phyloP scores from a whole-genome alignment of 2,113 vertebrate genomes.

The Ceratotherium simum region DNA sequence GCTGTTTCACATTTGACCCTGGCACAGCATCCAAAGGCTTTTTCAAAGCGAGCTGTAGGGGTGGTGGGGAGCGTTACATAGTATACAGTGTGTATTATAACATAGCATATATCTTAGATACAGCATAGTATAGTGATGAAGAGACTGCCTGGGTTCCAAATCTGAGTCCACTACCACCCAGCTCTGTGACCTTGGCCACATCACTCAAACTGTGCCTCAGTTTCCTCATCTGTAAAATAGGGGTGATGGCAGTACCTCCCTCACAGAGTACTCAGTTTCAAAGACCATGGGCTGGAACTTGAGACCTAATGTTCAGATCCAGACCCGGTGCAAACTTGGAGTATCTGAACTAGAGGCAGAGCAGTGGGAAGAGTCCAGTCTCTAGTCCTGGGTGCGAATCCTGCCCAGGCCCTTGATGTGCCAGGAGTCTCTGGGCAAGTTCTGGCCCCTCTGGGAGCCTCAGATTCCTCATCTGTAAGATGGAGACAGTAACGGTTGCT shows the following conservation, averaged over 20 bases:
- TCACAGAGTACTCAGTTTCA: not conserved
- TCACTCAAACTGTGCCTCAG: not conserved
- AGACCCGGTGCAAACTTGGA: rapidly evolving
- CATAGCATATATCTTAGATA: rapidly evolving
- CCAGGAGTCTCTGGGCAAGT: not conserved
- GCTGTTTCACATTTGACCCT: no score
- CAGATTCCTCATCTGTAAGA: not conserved
- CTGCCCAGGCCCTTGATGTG: not conserved
- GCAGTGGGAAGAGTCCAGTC: not conserved
- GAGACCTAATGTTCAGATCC: not conserved
- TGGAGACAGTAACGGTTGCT: rapidly evolving
- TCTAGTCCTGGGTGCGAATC: not conserved
- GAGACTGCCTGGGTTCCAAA: not conserved
- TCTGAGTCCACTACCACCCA: not conserved
- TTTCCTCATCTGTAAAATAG: not conserved
- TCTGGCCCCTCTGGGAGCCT: not conserved
- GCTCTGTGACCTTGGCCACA: not conserved
- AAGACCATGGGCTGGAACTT: not conserved
- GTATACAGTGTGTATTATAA: rapidly evolving
- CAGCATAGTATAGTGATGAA: rapidly evolving
- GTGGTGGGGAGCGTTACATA: rapidly evolving
- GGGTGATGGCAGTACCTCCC: not conserved
- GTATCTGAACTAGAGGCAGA: not conserved
- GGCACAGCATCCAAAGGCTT: not conserved
- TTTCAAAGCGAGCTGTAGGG: not conserved